Base-by-base conservation (phyloP, 2,888 invertebrate genomes). In the Lasioglossum calceatum region DNA sequence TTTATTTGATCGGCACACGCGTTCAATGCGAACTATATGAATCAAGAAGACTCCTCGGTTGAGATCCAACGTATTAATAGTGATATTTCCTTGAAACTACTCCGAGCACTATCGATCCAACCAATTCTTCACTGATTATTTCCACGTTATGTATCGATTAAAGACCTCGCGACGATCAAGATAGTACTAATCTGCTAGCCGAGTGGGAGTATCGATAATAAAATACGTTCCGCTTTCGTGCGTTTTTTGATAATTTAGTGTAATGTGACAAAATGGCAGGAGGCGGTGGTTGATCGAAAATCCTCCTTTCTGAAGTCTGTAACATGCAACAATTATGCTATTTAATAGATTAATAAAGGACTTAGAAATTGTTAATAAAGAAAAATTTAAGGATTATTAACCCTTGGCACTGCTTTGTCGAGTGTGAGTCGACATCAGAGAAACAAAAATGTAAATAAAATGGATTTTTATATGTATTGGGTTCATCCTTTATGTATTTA, bases 91-190 rank as follows among this genome's bases (percentile, higher is more conserved):
- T 61, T 73, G 58, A 67, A 44, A 80, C 12, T 54, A 8, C 54
- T 75, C 36, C 50, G 16, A 67, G 50, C 4, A 32, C 36, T 79
- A 50, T 75, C 74, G 39, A 27, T 39, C 61, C 50, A 50, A 23
- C 42, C 32, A 50, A 50, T 36, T 39, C 58, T 27, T 32, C 23
- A 19, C 58, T 64, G 87, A 87, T 87, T 87, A 87, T 39, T 80
- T 75, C n/a, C 81, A 64, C n/a, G 73, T 61, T 87, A 79, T 4
- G 44, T 44, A 14, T 87, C 81, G 81, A 87, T 87, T 70, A 54
- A 73, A 76, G 75, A 36, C 70, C 19, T 50, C 64, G 36, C 72
- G 79, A 44, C 39, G 42, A 47, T 39, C 16, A 58, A 87, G 87
- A 87, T 87, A 81, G 79, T 79, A 47, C 19, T 39, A 61, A 39